A percentile compares a stretch with the other conserved stretches of the same genome.
Conservation (phyloP, 2,888 invertebrate species). For the Lingula anatina region DNA sequence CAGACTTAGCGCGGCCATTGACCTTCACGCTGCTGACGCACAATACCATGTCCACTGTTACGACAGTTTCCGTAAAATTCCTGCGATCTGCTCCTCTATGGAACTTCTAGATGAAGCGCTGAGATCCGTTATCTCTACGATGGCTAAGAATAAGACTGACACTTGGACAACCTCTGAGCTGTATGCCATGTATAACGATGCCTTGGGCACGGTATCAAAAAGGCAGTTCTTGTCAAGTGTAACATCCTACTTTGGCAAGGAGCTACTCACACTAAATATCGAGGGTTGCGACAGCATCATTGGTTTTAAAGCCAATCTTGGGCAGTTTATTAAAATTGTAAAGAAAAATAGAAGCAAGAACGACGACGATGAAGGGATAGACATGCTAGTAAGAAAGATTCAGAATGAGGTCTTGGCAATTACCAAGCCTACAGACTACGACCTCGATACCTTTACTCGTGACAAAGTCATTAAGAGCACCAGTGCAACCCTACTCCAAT, state of each 20-base stretch:
- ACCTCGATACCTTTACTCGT: not conserved
- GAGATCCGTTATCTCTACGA: not conserved
- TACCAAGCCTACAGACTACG: not conserved
- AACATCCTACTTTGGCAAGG: not conserved
- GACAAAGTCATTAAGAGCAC: not conserved
- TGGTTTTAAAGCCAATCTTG: not conserved
- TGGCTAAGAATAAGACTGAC: not conserved
- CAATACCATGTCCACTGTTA: conserved; percentile 3
- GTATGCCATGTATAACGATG: not conserved
- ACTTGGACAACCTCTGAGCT: not conserved
- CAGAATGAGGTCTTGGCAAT: not conserved
- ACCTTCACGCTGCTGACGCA: conserved; percentile 3
- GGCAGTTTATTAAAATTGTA: not conserved
- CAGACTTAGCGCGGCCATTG: not conserved
- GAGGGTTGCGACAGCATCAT: not conserved
- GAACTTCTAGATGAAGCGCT: not conserved
- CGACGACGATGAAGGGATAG: not conserved
- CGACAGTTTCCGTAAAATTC: not conserved
- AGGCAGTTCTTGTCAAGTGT: not conserved
- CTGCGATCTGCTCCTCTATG: not conserved
- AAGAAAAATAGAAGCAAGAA: not conserved
- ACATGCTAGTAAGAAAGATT: conserved; percentile 1
- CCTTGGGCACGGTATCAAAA: not conserved
- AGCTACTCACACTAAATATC: not conserved
- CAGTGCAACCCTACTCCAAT: conserved; percentile 1